A percentile compares a stretch with the other conserved stretches of the same genome.
Evolutionary conservation across 2,113 vertebrate genomes (phyloP).

Genomic region (Tympanuchus pallidicinctus): DNA sequence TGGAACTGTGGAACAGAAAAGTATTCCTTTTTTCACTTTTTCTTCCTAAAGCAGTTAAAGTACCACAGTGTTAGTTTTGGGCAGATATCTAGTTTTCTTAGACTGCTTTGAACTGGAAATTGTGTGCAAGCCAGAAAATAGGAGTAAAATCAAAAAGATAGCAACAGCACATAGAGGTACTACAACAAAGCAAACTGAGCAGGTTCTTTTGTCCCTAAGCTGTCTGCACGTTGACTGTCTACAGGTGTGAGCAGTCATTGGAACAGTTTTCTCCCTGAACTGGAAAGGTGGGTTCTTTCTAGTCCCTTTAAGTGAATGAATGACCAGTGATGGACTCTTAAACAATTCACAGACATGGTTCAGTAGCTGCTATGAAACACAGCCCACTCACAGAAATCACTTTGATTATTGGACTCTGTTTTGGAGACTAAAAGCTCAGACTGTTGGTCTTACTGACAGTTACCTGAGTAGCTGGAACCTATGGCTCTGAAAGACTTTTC

Average conservation of each 20-base stretch:
- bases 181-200: background rate
- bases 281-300: background rate
- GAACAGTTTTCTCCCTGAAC: background rate
- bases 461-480: background rate
- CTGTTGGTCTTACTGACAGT: background rate
- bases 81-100: background rate
- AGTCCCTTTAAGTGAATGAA: background rate
- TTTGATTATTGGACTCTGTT: background rate
- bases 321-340: background rate
- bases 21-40: background rate
- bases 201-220: background rate
- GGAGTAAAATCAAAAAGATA: background rate
- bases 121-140: background rate
- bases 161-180: accelerated
- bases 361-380: accelerated
- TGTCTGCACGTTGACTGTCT: background rate
- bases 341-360: background rate
- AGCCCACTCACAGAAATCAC: background rate
- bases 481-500: background rate
- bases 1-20: background rate
- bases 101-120: background rate
- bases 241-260: background rate
- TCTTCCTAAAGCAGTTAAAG: background rate
- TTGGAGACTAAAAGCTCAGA: background rate
- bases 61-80: accelerated